Evolutionary conservation across 2,797 vertebrate genomes (phyloP).

Genomic region (Phaenicophaeus curvirostris): DNA sequence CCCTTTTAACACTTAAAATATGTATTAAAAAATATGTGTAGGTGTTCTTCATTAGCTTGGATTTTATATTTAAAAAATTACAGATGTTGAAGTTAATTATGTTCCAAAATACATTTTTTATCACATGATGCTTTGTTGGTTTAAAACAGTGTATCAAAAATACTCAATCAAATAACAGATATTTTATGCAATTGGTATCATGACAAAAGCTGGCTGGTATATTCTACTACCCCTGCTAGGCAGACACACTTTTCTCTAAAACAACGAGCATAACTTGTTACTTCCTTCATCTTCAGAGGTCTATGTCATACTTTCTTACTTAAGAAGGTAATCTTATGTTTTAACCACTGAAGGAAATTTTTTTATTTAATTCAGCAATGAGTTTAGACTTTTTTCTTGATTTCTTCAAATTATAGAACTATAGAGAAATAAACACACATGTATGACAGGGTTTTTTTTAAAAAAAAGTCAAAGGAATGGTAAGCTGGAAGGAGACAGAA

Average conservation of each 20-base stretch:
- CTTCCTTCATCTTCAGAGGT: background rate
- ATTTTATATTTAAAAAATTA: background rate
- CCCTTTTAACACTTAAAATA: background rate
- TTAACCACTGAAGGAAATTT: background rate
- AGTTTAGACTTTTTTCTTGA: background rate
- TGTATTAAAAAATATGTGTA: background rate
- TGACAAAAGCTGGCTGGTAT: background rate
- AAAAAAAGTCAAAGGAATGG: rapidly evolving
- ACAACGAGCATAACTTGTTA: background rate
- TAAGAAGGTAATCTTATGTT: background rate
- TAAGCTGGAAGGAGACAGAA: background rate
- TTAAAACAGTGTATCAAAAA: background rate
- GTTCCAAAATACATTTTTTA: background rate
- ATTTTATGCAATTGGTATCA: background rate
- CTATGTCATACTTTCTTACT: background rate
- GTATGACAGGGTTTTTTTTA: background rate
- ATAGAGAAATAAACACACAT: background rate
- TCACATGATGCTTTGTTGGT: background rate
- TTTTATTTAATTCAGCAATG: background rate
- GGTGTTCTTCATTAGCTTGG: background rate
- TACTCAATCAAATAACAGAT: slow-evolving; percentile 19
- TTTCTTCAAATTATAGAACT: background rate
- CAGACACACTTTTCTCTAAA: background rate
- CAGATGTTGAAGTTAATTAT: slow-evolving; percentile 21
- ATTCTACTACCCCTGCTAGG: background rate